phyloP scores from a whole-genome alignment of 1,140 invertebrate genomes.

The Brachionus koreanus region DNA sequence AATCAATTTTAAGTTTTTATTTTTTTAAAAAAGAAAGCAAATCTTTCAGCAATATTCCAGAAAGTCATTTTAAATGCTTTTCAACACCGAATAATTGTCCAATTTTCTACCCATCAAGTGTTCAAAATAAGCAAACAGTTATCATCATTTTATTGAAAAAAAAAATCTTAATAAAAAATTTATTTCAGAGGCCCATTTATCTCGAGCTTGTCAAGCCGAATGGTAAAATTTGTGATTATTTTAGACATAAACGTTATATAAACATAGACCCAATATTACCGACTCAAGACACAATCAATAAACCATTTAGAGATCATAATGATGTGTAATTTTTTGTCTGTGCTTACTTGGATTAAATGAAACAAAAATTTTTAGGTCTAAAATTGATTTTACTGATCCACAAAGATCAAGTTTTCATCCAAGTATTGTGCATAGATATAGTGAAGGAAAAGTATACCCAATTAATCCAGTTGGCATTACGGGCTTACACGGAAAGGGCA shows the following conservation, averaged over 20 bases:
- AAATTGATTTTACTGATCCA: not conserved
- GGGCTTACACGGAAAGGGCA: slow-evolving; percentile 58
- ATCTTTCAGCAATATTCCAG: not conserved
- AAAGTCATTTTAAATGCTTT: not conserved
- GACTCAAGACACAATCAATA: not conserved
- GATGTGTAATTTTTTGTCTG: not conserved
- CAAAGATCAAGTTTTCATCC: not conserved
- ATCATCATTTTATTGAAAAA: not conserved
- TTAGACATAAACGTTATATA: not conserved
- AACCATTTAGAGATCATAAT: not conserved
- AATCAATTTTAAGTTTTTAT: no score
- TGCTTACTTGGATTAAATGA: no score
- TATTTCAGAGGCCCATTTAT: not conserved
- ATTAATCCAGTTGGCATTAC: slow-evolving; percentile 76
- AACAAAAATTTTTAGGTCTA: not conserved
- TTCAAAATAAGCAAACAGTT: not conserved
- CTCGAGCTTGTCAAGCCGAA: not conserved
- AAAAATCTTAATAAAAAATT: not conserved
- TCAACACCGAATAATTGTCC: not conserved
- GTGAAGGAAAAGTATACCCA: not conserved
- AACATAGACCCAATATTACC: not conserved
- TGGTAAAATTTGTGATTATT: not conserved
- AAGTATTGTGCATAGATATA: not conserved
- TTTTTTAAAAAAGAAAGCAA: not conserved
- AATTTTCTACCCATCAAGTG: not conserved